Evolutionary conservation across 2,888 invertebrate genomes (phyloP).

Genomic region (Troides oblongomaculatus): DNA sequence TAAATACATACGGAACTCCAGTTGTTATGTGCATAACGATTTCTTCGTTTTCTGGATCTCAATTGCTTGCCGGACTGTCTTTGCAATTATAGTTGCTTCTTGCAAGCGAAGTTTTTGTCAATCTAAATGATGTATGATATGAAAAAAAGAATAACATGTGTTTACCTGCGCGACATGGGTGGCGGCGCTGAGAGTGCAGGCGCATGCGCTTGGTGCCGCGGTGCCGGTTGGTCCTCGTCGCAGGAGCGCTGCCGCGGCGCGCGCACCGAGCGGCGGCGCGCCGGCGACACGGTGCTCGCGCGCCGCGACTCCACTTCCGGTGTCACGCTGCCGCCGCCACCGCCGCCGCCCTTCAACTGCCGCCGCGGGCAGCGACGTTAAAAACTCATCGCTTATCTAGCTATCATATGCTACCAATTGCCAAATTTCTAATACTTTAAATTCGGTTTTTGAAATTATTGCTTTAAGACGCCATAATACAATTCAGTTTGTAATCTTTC

Average conservation of each 20-base stretch:
- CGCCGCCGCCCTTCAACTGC: conserved; percentile 84
- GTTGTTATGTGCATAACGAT: too few relatives aligned
- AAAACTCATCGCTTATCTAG: conserved; percentile 38
- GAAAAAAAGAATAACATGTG: neutral
- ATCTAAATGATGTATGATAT: too few relatives aligned
- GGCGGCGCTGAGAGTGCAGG: conserved; percentile 84
- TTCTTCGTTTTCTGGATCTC: too few relatives aligned
- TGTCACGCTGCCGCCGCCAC: conserved; percentile 75
- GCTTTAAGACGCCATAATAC: too few relatives aligned
- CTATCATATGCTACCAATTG: neutral
- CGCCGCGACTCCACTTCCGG: conserved; percentile 79
- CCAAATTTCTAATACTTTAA: neutral
- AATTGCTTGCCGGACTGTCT: too few relatives aligned
- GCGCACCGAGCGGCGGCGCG: conserved; percentile 81
- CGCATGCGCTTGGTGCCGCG: conserved; percentile 49
- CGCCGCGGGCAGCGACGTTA: conserved; percentile 77
- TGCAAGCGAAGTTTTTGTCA: too few relatives aligned
- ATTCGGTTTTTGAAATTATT: too few relatives aligned
- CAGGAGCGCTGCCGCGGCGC: conserved; percentile 89
- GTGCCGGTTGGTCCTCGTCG: conserved; percentile 83
- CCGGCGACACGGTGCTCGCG: conserved; percentile 82
- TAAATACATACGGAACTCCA: too few relatives aligned
- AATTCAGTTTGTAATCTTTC: too few relatives aligned
- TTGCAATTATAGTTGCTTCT: too few relatives aligned
- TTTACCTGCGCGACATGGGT: conserved; percentile 85